These are phyloP conservation scores for Oreochromis spilurus DNA, from an alignment of 2,113 vertebrate species.

Conservation along the genomic window DNA sequence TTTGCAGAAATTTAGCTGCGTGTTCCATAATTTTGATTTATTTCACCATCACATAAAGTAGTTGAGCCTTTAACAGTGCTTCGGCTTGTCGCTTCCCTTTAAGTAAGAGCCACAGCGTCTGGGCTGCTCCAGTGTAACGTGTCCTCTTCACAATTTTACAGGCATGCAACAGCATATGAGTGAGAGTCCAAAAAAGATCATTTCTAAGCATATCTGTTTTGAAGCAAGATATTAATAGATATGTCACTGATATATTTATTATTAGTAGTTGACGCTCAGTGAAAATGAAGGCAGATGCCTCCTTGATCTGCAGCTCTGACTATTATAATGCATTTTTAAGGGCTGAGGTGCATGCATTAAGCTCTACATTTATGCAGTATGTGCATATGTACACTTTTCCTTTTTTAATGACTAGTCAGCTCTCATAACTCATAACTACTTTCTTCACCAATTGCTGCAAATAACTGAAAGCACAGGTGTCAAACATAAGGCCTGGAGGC, in stretches of 20 bases:
- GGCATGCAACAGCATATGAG: not conserved
- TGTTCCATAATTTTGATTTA: not conserved
- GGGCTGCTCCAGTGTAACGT: not conserved
- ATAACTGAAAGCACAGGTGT: not conserved
- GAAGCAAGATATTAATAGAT: not conserved
- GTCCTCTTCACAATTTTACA: not conserved
- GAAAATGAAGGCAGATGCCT: not conserved
- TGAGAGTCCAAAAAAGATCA: not conserved
- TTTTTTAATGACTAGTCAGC: not conserved
- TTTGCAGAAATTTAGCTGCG: not conserved
- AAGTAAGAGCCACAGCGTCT: not conserved
- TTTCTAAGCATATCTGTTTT: not conserved
- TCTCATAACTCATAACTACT: not conserved
- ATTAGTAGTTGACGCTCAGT: not conserved
- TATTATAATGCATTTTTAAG: not conserved
- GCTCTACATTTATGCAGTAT: not conserved
- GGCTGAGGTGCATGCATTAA: not conserved
- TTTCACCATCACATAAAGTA: not conserved
- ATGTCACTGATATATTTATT: not conserved
- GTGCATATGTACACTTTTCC: not conserved
- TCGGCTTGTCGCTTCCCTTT: not conserved
- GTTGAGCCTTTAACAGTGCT: not conserved
- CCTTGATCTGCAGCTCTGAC: not conserved
- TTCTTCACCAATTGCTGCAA: not conserved
- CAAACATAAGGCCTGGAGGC: not conserved